Base-by-base conservation (phyloP, 2,113 vertebrate genomes). In the Ciconia boyciana region DNA sequence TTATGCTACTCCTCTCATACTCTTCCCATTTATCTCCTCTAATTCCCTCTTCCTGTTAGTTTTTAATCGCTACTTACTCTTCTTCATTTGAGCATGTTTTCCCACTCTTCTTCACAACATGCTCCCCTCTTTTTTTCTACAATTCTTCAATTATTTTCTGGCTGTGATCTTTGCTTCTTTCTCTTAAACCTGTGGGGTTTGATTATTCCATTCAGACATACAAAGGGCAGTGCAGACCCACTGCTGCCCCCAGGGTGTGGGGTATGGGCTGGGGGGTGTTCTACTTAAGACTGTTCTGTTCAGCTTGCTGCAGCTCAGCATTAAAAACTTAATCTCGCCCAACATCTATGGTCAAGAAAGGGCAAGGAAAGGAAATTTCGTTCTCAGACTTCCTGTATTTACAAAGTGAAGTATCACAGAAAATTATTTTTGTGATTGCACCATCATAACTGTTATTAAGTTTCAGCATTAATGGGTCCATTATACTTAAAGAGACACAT, bases 171-270 rank as follows among this genome's bases (percentile, higher is more conserved):
- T 87, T 70, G 5, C 11, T 87, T 74, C 22, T 58, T 74, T 91
- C 31, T 83, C 17, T 71, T 48, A 72, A 68, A 49, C 7, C 8
- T 29, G 2, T 70, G 17, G 7, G 8, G 2, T 52, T 69, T 65
- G 22, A 64, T 84, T 16, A 75, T 60, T 64, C 5, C 18, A 31
- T 11, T 39, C 36, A 79, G 5, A 1, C 24, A 28, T 51, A 31
- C 16, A 48, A 87, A 61, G 11, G 22, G 28, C 41, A 83, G 16
- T 13, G 19, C 16, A 80, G 62, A 83, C 12, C 12, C 28, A 29
- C 15, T n/a, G 17, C 32, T 75, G 12, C 0, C 0, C 3, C 14
- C 2, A 4, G 16, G 9, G 8, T 2, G 4, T 22, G 10, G 9
- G 2, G 4, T 31, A 22, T 44, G 44, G 25, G 3, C 19, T 66